Evolutionary conservation across 2,888 invertebrate genomes (phyloP).

Genomic region (Melolontha melolontha): DNA sequence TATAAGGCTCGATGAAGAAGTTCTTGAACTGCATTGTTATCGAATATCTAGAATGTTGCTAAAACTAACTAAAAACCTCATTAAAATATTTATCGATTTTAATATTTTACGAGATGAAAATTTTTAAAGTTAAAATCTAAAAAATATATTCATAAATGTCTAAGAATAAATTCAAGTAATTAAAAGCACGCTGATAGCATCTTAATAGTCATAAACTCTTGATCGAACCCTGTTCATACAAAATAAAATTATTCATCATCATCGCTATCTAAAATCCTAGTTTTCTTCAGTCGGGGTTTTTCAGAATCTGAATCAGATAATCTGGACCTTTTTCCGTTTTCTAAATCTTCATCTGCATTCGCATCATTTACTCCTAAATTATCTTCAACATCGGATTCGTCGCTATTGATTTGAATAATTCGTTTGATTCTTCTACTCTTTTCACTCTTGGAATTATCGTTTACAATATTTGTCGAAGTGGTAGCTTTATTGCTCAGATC

Average conservation of each 20-base stretch:
- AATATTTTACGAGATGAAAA: too few species aligned
- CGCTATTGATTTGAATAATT: conserved; percentile 45
- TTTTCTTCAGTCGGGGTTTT: conserved; percentile 51
- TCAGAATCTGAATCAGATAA: conserved; percentile 53
- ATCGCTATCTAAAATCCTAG: conserved; percentile 56
- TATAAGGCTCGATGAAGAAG: too few species aligned
- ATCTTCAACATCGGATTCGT: conserved; percentile 39
- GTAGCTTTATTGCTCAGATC: conserved; percentile 20
- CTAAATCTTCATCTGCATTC: conserved; percentile 43
- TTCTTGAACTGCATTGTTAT: too few species aligned
- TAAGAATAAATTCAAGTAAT: too few species aligned
- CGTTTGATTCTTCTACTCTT: conserved; percentile 20
- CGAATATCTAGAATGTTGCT: too few species aligned
- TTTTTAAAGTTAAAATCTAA: too few species aligned
- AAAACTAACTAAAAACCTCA: too few species aligned
- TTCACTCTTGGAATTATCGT: conserved; percentile 1
- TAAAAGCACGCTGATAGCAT: too few species aligned
- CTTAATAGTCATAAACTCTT: too few species aligned
- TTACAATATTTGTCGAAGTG: conserved; percentile 4
- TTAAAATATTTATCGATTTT: too few species aligned
- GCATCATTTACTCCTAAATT: conserved; percentile 32
- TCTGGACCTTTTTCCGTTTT: conserved; percentile 48
- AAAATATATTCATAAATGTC: too few species aligned
- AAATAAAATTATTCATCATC: conserved; percentile 51
- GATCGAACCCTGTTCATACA: too few species aligned